Base-by-base conservation (phyloP, 2,113 vertebrate genomes). In the Datnioides undecimradiatus region DNA sequence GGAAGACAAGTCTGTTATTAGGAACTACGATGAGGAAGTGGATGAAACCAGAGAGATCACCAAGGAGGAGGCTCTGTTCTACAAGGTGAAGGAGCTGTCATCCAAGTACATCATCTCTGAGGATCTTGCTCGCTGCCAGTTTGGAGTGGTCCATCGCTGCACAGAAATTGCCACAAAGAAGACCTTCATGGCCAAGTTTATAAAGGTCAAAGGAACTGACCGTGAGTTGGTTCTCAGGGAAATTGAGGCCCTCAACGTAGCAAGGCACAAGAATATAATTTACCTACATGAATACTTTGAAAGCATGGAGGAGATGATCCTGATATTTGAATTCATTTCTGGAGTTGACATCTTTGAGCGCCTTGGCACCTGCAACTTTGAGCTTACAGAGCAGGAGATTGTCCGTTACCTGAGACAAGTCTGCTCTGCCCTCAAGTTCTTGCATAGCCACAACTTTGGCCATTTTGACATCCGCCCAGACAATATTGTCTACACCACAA, bases 21-120 rank as follows among this genome's bases (percentile, higher is more conserved):
- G 96, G 91, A 99, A 99, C 89, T 99, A 99, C 14, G 98, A 99
- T 64, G 97, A 99, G 83, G 97, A 99, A 90, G 98, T 99, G 51
- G 97, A 99, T 65, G 97, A 99, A 93, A 91, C 93, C 63, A 95
- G 96, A 90, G 97, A 96, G 90, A 73, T 99, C 68, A 95, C 93
- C 2, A 95, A 93, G 76, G 93, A 90, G 40, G 98, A 99, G 92
- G 97, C 96, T 83, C 87, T 90, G 79, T 95, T 96, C 90, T 96
- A 94, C 74, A 97, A 96, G 68, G 96, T 98, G 69, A 99, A 99
- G 90, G 96, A 96, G 82, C 93, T 99, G 43, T 95, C 97, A 55
- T 95, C 97, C 54, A 97, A 94, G 89, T 99, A 98, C 1, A 95
- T 94, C 90, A 97, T 99, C 84, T 96, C 97, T 88, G 98, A 99